Evolutionary conservation across 2,797 vertebrate genomes (phyloP).

Genomic region (Onychomys torridus): DNA sequence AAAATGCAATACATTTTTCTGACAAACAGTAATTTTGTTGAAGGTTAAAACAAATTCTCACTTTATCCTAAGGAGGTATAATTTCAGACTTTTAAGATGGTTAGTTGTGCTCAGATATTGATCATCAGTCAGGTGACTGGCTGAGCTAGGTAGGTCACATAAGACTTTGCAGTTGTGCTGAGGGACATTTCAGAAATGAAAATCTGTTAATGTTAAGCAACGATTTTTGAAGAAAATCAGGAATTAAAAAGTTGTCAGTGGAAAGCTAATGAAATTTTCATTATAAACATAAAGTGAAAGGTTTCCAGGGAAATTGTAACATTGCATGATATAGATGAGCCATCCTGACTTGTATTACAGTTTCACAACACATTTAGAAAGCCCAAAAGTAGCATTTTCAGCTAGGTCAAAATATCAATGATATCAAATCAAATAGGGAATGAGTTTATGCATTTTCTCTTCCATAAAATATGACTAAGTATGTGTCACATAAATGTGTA

Average conservation of each 20-base stretch:
- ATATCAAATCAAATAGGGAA: neutral
- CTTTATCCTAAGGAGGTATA: slow-evolving; percentile 67
- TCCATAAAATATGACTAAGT: neutral
- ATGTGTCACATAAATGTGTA: neutral
- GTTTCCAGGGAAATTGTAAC: slow-evolving; percentile 1
- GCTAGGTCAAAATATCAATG: neutral
- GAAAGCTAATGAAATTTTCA: slow-evolving; percentile 22
- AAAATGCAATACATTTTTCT: slow-evolving; percentile 77
- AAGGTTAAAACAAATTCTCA: slow-evolving; percentile 59
- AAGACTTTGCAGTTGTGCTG: slow-evolving; percentile 40
- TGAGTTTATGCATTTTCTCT: neutral
- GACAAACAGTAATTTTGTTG: slow-evolving; percentile 53
- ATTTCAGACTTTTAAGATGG: slow-evolving; percentile 70
- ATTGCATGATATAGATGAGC: slow-evolving; percentile 7
- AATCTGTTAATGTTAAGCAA: slow-evolving; percentile 58
- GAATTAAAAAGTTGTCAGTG: neutral
- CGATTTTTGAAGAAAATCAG: slow-evolving; percentile 12
- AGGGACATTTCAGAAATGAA: slow-evolving; percentile 63
- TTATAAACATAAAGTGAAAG: neutral
- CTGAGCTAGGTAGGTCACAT: neutral
- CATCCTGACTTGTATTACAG: slow-evolving; percentile 20
- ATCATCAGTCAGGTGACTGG: slow-evolving; percentile 72
- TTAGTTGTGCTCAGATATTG: slow-evolving; percentile 71
- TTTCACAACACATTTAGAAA: neutral
- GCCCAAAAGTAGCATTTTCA: neutral